A percentile compares a stretch with the other conserved stretches of the same genome.
These are phyloP conservation scores for Acipenser oxyrinchus DNA, from an alignment of 2,797 vertebrate genomes.

Conservation along the genomic window DNA sequence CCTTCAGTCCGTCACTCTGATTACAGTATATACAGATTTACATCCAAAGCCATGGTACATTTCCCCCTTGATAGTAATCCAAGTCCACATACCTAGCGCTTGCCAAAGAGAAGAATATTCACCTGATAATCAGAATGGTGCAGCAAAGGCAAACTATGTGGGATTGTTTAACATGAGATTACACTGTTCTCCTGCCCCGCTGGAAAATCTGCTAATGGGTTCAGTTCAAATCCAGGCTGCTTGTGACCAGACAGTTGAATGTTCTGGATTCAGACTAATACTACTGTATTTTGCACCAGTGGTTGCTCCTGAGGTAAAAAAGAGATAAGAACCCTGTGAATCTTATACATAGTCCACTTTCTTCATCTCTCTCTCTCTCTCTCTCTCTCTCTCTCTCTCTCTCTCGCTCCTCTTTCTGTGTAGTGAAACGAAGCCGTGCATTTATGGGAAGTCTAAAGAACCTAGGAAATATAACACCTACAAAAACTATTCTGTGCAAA, in stretches of 20 bases:
- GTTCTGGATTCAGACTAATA: neutral
- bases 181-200: neutral
- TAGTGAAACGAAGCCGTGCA: slow-evolving; percentile 4
- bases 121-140: slow-evolving; percentile 5
- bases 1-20: neutral
- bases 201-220: neutral
- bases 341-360: neutral
- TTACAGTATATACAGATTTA: neutral
- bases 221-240: slow-evolving; percentile 9
- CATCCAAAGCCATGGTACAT: neutral
- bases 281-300: neutral
- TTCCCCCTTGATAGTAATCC: neutral
- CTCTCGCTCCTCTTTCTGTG: neutral
- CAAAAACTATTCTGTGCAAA: too few relatives aligned
- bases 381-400: neutral
- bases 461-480: slow-evolving; percentile 21
- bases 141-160: slow-evolving; percentile 7
- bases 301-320: neutral
- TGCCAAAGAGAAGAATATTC: slow-evolving; percentile 5
- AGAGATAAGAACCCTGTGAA: slow-evolving; percentile 4
- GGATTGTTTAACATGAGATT: slow-evolving; percentile 11
- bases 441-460: slow-evolving; percentile 16
- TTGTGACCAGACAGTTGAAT: slow-evolving; percentile 12
- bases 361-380: neutral
- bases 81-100: slow-evolving; percentile 8